Evolutionary conservation across 2,888 invertebrate species (phyloP), one percentile per base, ranked within the genome.

Genomic region (Cantharis rufa): DNA sequence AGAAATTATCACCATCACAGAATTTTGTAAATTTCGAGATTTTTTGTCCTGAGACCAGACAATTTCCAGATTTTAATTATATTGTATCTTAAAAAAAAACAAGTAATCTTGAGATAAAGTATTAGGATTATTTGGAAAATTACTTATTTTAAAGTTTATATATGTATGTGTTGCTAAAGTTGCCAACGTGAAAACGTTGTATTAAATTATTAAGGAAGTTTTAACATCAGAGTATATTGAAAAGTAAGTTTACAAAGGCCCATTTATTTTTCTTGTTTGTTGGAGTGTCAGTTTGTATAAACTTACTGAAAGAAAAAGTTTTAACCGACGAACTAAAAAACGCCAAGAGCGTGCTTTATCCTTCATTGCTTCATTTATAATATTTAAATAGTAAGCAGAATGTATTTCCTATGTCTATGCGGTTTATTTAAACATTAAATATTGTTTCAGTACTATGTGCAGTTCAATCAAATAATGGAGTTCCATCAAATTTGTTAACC

Each of bases 401-500:
- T 48, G n/a, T 48, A 48, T 48, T n/a, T n/a, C 7, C n/a, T 48
- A 13, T 48, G 48, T 48, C n/a, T 48, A 48, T n/a, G n/a, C 7
- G 48, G 7, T 48, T n/a, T n/a, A 48, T 48, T 48, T 48, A 5
- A 48, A 48, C 48, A n/a, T n/a, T 48, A 10, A 77, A 15, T 64
- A 63, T 74, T 75, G 80, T 81, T 80, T 78, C 86, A 87, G 87
- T 85, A 80, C 79, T 84, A 78, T 83, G 86, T 80, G 86, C 86
- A 79, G 86, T 86, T 79, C 86, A 86, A 81, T 83, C 85, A 24
- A 83, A 83, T 72, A 82, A 84, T 62, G 82, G 84, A 62, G 82
- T 83, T 18, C 80, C 84, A 9, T 85, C 87, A 15, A 88, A 87
- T 75, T 85, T 87, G 10, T 79, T 88, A 63, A 79, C 80, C 82